Conservation (phyloP, 2,797 vertebrate species). For the Strix occidentalis region DNA sequence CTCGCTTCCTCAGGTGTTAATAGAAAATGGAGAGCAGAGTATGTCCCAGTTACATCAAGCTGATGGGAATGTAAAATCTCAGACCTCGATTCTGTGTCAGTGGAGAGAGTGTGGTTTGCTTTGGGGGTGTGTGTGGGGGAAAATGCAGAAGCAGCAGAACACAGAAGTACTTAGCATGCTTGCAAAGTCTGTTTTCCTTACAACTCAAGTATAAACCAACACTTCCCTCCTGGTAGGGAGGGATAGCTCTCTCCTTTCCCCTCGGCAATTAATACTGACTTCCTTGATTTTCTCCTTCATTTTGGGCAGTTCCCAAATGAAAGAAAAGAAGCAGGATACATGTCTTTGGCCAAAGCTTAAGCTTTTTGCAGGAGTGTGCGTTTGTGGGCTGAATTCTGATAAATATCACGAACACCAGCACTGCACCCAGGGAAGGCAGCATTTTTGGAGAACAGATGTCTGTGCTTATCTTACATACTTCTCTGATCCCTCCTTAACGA, state of each 20-base stretch:
- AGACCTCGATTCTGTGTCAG: not conserved
- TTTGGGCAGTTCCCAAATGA: not conserved
- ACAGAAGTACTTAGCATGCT: rapidly evolving
- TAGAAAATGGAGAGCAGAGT: not conserved
- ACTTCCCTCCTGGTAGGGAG: not conserved
- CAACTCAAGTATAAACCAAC: not conserved
- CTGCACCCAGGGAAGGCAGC: not conserved
- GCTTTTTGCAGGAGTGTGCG: not conserved
- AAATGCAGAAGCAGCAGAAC: not conserved
- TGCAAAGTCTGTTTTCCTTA: not conserved
- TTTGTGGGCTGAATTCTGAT: not conserved
- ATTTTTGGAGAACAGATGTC: not conserved
- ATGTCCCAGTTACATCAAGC: not conserved
- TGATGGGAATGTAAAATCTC: not conserved
- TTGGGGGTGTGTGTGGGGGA: rapidly evolving
- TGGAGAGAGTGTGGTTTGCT: not conserved
- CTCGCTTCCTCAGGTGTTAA: not conserved
- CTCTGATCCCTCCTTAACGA: constrained; percentile 19
- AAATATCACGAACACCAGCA: not conserved
- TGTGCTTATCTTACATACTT: not conserved
- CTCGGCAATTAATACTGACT: not conserved
- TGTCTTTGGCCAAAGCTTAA: not conserved
- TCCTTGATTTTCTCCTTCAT: not conserved
- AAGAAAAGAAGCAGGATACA: not conserved
- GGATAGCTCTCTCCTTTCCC: not conserved